Evolutionary conservation across 1,140 invertebrate species (phyloP).

Genomic region (Lasioglossum albipes): DNA sequence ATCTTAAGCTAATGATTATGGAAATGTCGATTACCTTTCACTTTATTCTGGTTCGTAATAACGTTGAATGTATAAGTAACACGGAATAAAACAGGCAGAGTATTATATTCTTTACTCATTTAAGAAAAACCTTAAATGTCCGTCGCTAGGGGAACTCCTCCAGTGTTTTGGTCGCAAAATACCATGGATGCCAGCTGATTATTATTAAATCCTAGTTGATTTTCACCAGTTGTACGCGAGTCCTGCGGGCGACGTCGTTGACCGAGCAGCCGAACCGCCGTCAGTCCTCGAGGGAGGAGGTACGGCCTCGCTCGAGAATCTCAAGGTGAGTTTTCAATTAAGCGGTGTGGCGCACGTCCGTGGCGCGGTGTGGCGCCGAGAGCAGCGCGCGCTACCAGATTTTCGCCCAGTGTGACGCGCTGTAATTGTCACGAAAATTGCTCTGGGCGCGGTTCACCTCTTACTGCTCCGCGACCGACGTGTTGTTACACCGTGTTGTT

Average conservation of each 20-base stretch:
- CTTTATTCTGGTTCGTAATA: too few species aligned
- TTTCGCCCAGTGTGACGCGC: not conserved
- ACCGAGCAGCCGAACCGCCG: slow-evolving; percentile 33
- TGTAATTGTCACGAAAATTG: slow-evolving; percentile 39
- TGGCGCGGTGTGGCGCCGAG: too few species aligned
- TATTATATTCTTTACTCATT: too few species aligned
- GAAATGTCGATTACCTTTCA: too few species aligned
- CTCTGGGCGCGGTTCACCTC: slow-evolving; percentile 15
- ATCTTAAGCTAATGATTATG: too few species aligned
- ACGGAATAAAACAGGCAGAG: too few species aligned
- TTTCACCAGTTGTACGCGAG: slow-evolving; percentile 59
- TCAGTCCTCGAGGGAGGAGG: slow-evolving; percentile 22
- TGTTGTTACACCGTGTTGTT: slow-evolving; percentile 5
- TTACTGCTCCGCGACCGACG: not conserved
- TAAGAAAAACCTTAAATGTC: too few species aligned
- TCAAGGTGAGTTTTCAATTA: slow-evolving; percentile 64
- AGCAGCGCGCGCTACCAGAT: too few species aligned
- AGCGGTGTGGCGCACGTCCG: not conserved
- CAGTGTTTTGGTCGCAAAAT: not conserved
- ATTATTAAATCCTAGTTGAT: slow-evolving; percentile 64
- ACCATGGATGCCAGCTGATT: slow-evolving; percentile 45
- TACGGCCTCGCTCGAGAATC: slow-evolving; percentile 53
- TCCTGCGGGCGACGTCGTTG: slow-evolving; percentile 34
- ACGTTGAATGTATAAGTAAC: too few species aligned
- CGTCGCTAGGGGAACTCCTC: too few species aligned